Conservation (phyloP, 2,797 vertebrate species). For the Rachycentron canadum region DNA sequence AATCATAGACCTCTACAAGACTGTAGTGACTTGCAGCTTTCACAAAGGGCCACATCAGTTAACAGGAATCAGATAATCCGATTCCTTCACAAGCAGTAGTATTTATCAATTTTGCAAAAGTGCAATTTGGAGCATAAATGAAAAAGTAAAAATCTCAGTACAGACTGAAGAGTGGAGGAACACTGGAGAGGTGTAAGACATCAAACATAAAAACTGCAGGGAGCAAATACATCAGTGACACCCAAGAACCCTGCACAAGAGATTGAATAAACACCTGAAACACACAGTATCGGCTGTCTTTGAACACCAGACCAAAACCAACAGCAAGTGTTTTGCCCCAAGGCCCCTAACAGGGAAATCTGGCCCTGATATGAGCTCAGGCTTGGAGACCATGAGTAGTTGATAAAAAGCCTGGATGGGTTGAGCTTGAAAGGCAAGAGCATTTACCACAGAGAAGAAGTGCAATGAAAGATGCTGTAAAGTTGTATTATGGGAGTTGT, state of each 20-base stretch:
- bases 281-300: not conserved
- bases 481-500: constrained; percentile 8
- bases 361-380: not conserved
- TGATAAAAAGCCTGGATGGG: not conserved
- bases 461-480: not conserved
- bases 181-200: not conserved
- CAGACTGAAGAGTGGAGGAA: not conserved
- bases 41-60: not conserved
- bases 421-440: not conserved
- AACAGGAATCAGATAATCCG: not conserved
- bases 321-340: not conserved
- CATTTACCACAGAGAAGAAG: not conserved
- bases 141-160: not conserved
- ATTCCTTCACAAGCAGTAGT: not conserved
- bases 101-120: not conserved
- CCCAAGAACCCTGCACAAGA: not conserved
- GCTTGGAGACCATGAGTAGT: not conserved
- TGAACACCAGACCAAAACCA: not conserved
- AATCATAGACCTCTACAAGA: not conserved
- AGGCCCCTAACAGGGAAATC: not conserved
- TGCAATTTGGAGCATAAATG: not conserved
- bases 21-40: not conserved
- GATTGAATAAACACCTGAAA: not conserved
- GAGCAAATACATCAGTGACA: not conserved
- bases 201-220: not conserved